Evolutionary conservation across 2,797 vertebrate genomes (phyloP).

Genomic region (Dipus sagitta): DNA sequence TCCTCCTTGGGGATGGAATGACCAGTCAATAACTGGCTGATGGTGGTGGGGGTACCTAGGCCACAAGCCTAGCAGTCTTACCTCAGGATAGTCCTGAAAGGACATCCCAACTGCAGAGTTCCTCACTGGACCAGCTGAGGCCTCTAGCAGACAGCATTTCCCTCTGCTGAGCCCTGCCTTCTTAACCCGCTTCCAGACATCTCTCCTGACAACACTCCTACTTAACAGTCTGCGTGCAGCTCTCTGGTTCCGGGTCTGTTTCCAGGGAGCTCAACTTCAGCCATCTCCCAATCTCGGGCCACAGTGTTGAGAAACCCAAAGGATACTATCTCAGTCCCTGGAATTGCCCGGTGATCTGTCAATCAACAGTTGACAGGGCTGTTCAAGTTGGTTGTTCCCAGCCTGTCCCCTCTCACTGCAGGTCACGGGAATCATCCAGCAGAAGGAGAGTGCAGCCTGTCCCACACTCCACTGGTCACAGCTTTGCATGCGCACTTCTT

Average conservation of each 20-base stretch:
- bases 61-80: neutral
- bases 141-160: neutral
- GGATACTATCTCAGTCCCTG: neutral
- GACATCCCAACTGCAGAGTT: neutral
- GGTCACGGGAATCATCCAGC: neutral
- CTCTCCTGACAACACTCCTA: neutral
- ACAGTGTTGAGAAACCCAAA: neutral
- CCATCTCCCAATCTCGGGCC: neutral
- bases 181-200: neutral
- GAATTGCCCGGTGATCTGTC: neutral
- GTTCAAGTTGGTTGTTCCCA: neutral
- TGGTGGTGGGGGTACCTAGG: no score
- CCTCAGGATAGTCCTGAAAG: neutral
- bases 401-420: neutral
- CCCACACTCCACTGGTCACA: neutral
- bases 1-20: neutral
- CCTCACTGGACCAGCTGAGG: neutral
- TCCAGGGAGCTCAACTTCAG: neutral
- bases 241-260: neutral
- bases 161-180: neutral
- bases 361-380: neutral
- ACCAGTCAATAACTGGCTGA: neutral
- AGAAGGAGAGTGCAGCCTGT: neutral
- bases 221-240: neutral
- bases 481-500: neutral